Evolutionary conservation across 2,888 invertebrate genomes (phyloP).

Genomic region (Ceriagrion tenellum): DNA sequence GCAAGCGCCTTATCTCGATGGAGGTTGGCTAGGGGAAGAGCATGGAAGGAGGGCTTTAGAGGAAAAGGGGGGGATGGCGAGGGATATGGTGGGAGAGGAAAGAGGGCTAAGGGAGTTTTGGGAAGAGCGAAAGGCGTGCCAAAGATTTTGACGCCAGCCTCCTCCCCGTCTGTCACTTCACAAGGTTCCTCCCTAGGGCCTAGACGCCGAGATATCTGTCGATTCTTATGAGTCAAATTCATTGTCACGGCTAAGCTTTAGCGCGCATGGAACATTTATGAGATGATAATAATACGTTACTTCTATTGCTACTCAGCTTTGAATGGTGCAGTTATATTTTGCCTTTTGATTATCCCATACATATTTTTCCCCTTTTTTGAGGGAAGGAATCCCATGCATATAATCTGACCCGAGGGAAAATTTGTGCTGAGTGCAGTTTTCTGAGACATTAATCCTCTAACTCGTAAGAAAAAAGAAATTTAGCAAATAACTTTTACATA

Average conservation of each 20-base stretch:
- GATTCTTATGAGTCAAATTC: conserved; percentile 57
- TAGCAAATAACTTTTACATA: no score
- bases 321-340: neutral
- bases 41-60: neutral
- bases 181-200: neutral
- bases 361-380: neutral
- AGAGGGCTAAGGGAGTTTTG: neutral
- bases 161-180: neutral
- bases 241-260: conserved; percentile 12
- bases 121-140: conserved; percentile 38
- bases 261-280: conserved; percentile 25
- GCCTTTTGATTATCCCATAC: neutral
- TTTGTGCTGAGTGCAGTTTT: neutral
- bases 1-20: conserved; percentile 55
- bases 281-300: conserved; percentile 37
- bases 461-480: no score
- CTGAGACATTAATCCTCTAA: no score
- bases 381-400: neutral
- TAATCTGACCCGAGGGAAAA: neutral
- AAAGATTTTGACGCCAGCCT: conserved; percentile 62
- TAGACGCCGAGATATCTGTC: conserved; percentile 44
- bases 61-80: neutral
- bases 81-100: neutral
- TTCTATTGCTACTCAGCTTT: conserved; percentile 19
- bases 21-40: conserved; percentile 4